A percentile compares a stretch with the other conserved stretches of the same genome.
Evolutionary conservation across 1,140 invertebrate species (phyloP).

Genomic region (Adelges cooleyi): DNA sequence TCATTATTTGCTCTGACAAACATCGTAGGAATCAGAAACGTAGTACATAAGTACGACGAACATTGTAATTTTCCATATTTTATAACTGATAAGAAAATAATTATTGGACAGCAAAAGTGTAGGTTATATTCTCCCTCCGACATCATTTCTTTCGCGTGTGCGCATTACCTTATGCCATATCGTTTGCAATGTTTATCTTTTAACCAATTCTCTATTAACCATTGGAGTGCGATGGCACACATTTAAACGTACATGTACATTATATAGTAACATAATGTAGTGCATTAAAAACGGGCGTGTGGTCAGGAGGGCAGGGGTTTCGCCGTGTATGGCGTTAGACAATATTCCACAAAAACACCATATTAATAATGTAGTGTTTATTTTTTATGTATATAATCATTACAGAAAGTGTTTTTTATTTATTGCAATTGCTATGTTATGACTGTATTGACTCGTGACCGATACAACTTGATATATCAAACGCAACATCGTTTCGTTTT

Average conservation of each 20-base stretch:
- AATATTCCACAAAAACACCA: neutral
- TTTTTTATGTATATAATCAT: neutral
- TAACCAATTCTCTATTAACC: neutral
- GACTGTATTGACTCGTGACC: no score
- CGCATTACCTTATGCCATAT: neutral
- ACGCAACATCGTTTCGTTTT: no score
- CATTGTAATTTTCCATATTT: neutral
- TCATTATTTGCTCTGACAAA: neutral
- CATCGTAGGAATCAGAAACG: neutral
- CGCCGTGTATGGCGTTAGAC: no score
- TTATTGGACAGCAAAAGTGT: conserved; percentile 1
- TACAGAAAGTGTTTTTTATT: neutral
- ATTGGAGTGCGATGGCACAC: neutral
- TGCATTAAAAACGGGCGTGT: neutral
- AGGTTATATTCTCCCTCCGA: neutral
- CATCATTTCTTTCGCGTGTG: neutral
- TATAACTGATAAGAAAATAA: no score
- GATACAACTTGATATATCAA: no score
- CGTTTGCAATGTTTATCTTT: conserved; percentile 16
- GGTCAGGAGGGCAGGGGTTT: neutral
- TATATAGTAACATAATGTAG: no score
- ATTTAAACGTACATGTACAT: neutral
- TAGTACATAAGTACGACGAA: neutral
- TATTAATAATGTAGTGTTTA: neutral
- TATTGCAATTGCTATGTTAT: neutral